Evolutionary conservation across 2,797 vertebrate species (phyloP), one percentile per base, ranked within the genome.

Genomic region (Halcyon badia): DNA sequence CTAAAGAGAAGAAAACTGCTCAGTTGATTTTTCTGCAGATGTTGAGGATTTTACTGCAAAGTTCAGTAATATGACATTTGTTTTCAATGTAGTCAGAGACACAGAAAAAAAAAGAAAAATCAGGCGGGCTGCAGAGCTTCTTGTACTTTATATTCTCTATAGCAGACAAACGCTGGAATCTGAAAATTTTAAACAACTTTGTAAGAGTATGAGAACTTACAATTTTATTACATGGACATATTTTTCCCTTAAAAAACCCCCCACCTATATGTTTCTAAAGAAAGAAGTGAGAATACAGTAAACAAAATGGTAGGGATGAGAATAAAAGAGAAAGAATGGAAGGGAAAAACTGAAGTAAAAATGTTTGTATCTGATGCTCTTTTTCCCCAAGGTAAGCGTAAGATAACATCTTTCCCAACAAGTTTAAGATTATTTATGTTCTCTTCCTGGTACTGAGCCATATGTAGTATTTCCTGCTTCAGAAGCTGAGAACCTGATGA

Each of bases 11-110:
- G 78, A 87, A 52, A 83, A 82, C 46, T 83, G 39, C 79, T 87
- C 69, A 33, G 30, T 91, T 92, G 58, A 82, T 82, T 94, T 94
- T 89, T 81, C 73, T 97, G 91, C 66, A 83, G 76, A 93, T 93
- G 64, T 83, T 90, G 35, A 96, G 64, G 66, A 39, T 93, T 92
- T 83, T 66, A 70, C 48, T 85, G 35, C 33, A 37, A 54, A 89
- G 71, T 89, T 95, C 70, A 93, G 54, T 56, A 84, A 79, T 42
- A 6, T 3, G 26, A 39, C 49, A 22, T 83, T 96, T 94, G 41
- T 91, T 97, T 96, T 89, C 80, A 79, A 8, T 56, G 42, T 72
- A 79, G n/a, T 87, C 56, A 80, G 83, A 82, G 60, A 69, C 26
- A 37, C 6, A 64, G 68, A 82, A 88, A 80, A 10, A 10, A 54